Percentiles rank a stretch among this genome's conserved stretches.
phyloP scores from a whole-genome alignment of 2,113 vertebrate genomes.

The Colossoma macropomum region DNA sequence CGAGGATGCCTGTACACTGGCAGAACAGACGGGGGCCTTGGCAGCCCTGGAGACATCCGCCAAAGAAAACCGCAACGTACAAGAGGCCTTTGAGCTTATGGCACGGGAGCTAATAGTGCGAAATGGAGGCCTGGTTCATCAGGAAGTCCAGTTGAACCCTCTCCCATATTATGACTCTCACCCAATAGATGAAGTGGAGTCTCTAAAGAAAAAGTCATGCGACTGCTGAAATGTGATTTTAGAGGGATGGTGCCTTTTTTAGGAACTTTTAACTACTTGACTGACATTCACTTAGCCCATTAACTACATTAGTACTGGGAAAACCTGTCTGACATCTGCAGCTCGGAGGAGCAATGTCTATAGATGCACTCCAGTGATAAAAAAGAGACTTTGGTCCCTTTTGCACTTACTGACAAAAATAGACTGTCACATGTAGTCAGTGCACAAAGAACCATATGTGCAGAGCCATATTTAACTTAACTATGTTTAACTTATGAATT shows the following conservation, averaged over 20 bases:
- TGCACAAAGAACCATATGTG: too few species aligned
- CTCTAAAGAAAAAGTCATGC: conserved; percentile 39
- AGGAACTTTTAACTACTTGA: background rate
- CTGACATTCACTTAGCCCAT: background rate
- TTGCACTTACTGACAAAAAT: background rate
- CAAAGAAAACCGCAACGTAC: conserved; percentile 84
- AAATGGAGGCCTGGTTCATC: conserved; percentile 68
- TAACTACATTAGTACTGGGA: conserved; percentile 4
- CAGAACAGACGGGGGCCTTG: conserved; percentile 84
- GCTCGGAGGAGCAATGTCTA: background rate
- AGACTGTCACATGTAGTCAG: background rate
- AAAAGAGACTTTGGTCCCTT: too few species aligned
- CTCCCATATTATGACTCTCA: conserved; percentile 38
- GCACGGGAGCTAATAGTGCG: conserved; percentile 82
- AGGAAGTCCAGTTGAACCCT: conserved; percentile 22
- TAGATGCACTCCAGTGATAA: too few species aligned
- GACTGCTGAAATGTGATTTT: conserved; percentile 37
- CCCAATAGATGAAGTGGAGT: conserved; percentile 15
- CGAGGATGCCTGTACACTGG: conserved; percentile 88
- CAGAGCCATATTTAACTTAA: background rate
- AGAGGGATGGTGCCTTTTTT: background rate
- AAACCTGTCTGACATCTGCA: background rate
- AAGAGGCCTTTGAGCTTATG: conserved; percentile 85
- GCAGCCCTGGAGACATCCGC: conserved; percentile 95
- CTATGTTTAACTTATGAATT: background rate